Base-by-base conservation (phyloP, 2,888 invertebrate species). In the Steinernema hermaphroditum region DNA sequence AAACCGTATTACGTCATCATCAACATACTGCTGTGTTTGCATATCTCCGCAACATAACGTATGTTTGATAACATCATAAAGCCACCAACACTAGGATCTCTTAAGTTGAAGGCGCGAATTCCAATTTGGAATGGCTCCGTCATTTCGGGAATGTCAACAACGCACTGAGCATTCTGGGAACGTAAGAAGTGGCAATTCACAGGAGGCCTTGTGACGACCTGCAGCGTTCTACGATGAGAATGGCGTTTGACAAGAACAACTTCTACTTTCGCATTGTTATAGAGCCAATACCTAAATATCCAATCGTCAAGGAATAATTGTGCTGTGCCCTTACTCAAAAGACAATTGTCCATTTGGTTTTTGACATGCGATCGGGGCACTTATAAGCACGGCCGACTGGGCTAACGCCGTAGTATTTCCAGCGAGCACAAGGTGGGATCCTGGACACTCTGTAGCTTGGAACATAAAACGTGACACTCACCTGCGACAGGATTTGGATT, bases 301-400 rank as follows among this genome's bases (percentile, higher is more conserved):
- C 4, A 6, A 24, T 1, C 1, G 6, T 19, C 1, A n/a, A 19
- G n/a, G 0, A 37, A 74, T 1, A 70, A n/a, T n/a, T n/a, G n/a
- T n/a, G n/a, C n/a, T n/a, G n/a, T n/a, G n/a, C 0, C 34, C 77
- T 44, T 41, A 83, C 85, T 81, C 79, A 74, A 85, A 85, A 4
- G 81, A 78, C 9, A 85, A 54, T 57, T 79, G 77, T 0, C 82
- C 79, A 44, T 79, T 77, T 29, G 82, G 81, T 57, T 80, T 81
- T 74, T 86, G 85, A 70, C 85, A 85, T 9, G 84, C 81, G 19
- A 86, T 76, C n/a, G 85, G 85, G 9, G 85, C 84, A 49, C 80
- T 79, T n/a, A 82, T 73, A 16, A 85, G 76, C 9, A 86, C 82
- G 22, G 85, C 84, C 9, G 79, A 77, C 22, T 86, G 79, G 0